These are phyloP conservation scores for Microcebus griseorufus DNA, from an alignment of 2,113 vertebrate genomes.

Conservation along the genomic window DNA sequence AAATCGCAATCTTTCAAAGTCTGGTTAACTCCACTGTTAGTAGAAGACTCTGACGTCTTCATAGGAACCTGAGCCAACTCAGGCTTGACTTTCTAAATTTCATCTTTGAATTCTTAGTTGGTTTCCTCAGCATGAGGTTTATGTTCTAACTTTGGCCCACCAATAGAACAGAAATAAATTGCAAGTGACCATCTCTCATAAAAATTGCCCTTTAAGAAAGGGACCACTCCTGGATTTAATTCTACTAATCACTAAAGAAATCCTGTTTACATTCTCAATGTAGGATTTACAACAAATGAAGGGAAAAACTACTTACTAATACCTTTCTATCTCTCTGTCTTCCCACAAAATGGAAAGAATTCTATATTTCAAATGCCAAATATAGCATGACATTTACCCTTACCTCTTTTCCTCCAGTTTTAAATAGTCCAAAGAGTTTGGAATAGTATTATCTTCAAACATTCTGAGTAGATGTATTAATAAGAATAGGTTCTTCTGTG, in stretches of 20 bases:
- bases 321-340: background rate
- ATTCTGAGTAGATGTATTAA: background rate
- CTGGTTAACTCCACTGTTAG: background rate
- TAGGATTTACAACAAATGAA: background rate
- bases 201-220: background rate
- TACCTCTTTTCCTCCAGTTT: background rate
- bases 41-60: background rate
- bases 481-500: background rate
- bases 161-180: background rate
- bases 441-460: background rate
- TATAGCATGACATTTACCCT: background rate
- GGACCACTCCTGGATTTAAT: background rate
- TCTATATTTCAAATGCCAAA: background rate
- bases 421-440: background rate
- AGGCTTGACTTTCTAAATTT: background rate
- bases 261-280: background rate
- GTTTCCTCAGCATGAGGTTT: background rate
- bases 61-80: background rate
- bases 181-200: background rate
- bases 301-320: background rate
- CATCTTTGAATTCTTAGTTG: background rate
- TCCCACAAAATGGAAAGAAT: background rate
- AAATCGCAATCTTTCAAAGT: background rate
- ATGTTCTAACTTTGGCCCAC: background rate
- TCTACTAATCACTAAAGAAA: background rate